Evolutionary conservation across 1,140 invertebrate species (phyloP), one percentile per base, ranked within the genome.

Genomic region (Hestina assimilis): DNA sequence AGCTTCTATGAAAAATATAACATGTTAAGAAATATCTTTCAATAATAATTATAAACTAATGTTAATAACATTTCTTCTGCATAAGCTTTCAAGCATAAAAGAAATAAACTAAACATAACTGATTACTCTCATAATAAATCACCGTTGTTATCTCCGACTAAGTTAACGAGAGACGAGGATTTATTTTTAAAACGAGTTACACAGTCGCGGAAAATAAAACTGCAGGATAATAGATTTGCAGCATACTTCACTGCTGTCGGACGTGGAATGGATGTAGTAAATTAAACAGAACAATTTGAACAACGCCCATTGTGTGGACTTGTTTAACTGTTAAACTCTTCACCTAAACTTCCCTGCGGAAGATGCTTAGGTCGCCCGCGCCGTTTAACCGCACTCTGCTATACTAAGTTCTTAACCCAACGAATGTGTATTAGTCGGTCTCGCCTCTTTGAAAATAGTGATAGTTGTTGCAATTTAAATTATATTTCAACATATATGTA

Each of bases 291-390:
- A 71, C 77, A 66, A 71, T 83, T 79, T 66, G 42, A 68, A 63
- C 58, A 58, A 66, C 42, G 59, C 59, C 65, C 69, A 71, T 81
- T 62, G 69, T 56, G 54, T 67, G 64, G 70, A 71, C 75, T 79
- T 72, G 71, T 68, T 64, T 67, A 75, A 72, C 73, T 80, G 71
- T 80, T 75, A 69, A 75, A 72, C 74, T 80, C 70, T 79, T 72
- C 63, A 55, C 68, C 52, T 67, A 54, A 61, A 65, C 59, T 68
- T 59, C 15, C 46, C 50, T 59, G 56, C 29, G 29, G 53, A 43
- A 69, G 59, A 72, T 60, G 53, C 59, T 66, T 61, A 66, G 45
- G 56, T 62, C 59, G 58, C 28, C 12, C 53, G 40, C 38, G 43
- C 57, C 58, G 56, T 69, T 71, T 63, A 69, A 69, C 61, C 61